Conservation (phyloP, 2,888 invertebrate genomes). For the Euplagia quadripunctaria region DNA sequence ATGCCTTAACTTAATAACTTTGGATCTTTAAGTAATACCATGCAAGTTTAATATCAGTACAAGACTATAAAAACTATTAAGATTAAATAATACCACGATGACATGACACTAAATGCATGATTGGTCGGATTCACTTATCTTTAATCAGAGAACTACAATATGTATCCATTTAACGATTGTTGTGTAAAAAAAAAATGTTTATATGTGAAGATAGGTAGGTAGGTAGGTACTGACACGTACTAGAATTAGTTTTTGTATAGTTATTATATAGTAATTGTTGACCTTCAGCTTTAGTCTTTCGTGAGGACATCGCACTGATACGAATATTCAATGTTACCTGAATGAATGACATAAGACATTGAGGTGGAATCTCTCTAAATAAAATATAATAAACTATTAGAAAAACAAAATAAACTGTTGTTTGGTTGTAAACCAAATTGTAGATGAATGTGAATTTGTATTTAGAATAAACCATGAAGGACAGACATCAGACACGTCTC, state of each 20-base stretch:
- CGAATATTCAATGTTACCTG: background rate
- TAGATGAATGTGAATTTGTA: no score
- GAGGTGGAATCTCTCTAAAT: no score
- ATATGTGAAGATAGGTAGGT: background rate
- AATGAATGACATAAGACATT: background rate
- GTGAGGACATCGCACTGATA: background rate
- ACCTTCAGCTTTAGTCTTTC: background rate
- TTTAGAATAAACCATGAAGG: no score
- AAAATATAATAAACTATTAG: no score
- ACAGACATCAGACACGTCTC: no score
- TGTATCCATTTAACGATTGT: conserved; percentile 33
- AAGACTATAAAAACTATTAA: background rate
- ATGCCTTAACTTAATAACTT: background rate
- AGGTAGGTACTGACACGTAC: background rate
- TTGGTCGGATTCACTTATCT: conserved; percentile 31
- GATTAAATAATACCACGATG: conserved; percentile 1
- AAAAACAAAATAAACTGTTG: no score
- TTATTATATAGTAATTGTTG: background rate
- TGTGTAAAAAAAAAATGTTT: conserved; percentile 37
- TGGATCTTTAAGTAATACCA: background rate
- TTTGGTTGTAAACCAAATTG: no score
- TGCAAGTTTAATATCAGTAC: background rate
- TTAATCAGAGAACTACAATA: conserved; percentile 35
- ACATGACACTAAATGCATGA: conserved; percentile 19
- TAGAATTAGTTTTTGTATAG: background rate